Evolutionary conservation across 2,113 vertebrate species (phyloP), one percentile per base, ranked within the genome.

Genomic region (Prinia subflava): DNA sequence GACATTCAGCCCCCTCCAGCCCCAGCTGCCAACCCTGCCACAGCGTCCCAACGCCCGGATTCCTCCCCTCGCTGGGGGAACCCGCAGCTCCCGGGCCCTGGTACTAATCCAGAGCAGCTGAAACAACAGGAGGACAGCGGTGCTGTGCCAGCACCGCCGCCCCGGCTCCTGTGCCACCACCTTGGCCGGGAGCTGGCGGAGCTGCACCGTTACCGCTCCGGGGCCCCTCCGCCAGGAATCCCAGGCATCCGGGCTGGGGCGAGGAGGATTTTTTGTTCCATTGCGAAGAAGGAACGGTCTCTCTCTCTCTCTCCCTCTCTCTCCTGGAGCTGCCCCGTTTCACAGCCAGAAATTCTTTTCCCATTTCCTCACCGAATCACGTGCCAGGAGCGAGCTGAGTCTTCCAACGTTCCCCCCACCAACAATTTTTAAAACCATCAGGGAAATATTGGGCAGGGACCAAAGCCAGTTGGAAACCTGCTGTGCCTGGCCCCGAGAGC

Each of bases 271-370:
- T 96, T 95, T 97, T 97, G 96, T 97, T 95, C 95, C 97, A 96
- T 97, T 96, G 84, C 44, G 96, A 97, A 96, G 96, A 93, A 96
- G 95, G 94, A 97, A 96, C 85, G 87, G 93, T 96, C 96, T 21
- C 70, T 21, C 46, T 92, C 85, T 14, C 46, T 93, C 95, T 28
- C 95, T 28, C 76, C 12, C 27, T 10, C n/a, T 37, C 41, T 95
- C 84, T 39, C 92, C 95, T 97, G 96, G 96, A 98, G 94, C 97
- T 96, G 96, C 96, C 92, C 96, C 92, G 81, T 94, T 98, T 98
- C 97, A 93, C 94, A 94, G 96, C 95, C 96, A 97, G 95, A 97
- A 97, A 98, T 98, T 98, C 97, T 96, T 98, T 97, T 96, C 94
- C 95, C 88, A 89, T 97, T 97, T 98, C 96, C 96, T 98, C 97